Base-by-base conservation (phyloP, 53 echinoderm and acorn worm species). In the Holothuria leucospilota region DNA sequence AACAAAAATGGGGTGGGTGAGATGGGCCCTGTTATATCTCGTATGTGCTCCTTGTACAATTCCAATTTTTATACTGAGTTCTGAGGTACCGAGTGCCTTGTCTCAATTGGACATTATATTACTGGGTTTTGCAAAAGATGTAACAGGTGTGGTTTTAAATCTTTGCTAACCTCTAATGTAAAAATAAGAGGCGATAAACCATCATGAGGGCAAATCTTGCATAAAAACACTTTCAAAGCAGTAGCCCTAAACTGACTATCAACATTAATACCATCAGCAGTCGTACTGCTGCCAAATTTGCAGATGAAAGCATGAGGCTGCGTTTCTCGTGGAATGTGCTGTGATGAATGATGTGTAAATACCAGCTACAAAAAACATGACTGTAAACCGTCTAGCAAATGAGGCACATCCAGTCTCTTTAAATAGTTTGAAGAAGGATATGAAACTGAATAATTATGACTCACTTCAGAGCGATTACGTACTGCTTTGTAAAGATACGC, bases 111-210 rank as follows among this genome's bases (percentile, higher is more conserved):
- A 73, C 51, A 73, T 51, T 73, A 73, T 73, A 73, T 29, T 72
- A 46, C 41, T 29, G 72, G 42, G 59, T 59, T 25, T 59, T 78
- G 79, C 59, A 60, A 59, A 78, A 78, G 29, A 78, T 78, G 58
- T 79, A 79, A 29, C 80, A 79, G 80, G 79, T 78, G 61, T 79
- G 80, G 59, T 58, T 61, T 60, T 20, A 79, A 79, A 79, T 58
- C 80, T 34, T 61, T 20, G 0, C 52, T 78, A 27, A 29, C 30
- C 51, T 51, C 20, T 7, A 20, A 6, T 20, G 29, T 7, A 14
- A 56, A 79, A 30, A 60, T 28, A 59, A 2, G 6, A 25, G 59
- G 18, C 5, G 61, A 58, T 59, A 60, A 61, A 13, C 80, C 38
- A 79, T 58, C 59, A 59, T 20, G 5, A 79, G 15, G 13, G 2